Percentiles rank a stretch among this genome's conserved stretches.
Evolutionary conservation across 2,888 invertebrate genomes (phyloP).

Genomic region (Hyppa rectilinea): DNA sequence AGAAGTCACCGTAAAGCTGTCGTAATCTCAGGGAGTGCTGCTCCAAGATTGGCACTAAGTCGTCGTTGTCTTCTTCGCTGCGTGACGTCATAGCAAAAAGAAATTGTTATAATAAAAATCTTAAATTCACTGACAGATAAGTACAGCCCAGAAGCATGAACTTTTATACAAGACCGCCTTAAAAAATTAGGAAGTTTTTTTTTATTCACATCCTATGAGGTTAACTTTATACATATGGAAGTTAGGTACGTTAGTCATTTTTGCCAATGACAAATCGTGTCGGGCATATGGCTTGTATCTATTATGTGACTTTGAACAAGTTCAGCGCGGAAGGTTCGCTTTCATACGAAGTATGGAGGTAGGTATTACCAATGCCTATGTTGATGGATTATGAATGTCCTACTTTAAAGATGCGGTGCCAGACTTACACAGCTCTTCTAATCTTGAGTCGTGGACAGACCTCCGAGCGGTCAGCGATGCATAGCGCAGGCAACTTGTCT

Average conservation of each 20-base stretch:
- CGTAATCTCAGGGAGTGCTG: slow-evolving; percentile 85
- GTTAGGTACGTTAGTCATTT: too few species aligned
- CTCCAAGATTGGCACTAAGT: slow-evolving; percentile 91
- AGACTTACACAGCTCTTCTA: slow-evolving; percentile 84
- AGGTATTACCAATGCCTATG: background rate
- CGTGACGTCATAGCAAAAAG: background rate
- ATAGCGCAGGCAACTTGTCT: slow-evolving; percentile 78
- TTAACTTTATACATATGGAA: background rate
- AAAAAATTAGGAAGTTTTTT: too few species aligned
- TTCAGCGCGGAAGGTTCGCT: background rate
- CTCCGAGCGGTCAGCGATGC: slow-evolving; percentile 79
- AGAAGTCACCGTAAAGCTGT: slow-evolving; percentile 92
- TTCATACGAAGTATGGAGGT: too few species aligned
- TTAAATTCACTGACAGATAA: background rate
- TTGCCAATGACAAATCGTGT: too few species aligned
- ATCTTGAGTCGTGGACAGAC: slow-evolving; percentile 82
- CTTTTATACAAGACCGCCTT: background rate
- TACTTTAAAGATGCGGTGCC: background rate
- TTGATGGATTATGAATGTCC: background rate
- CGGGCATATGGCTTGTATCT: background rate
- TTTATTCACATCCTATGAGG: too few species aligned
- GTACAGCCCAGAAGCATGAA: background rate
- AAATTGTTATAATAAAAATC: background rate
- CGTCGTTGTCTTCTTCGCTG: slow-evolving; percentile 93
- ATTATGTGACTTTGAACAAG: background rate